Evolutionary conservation across 2,797 vertebrate species (phyloP).

Genomic region (Urophycis tenuis): DNA sequence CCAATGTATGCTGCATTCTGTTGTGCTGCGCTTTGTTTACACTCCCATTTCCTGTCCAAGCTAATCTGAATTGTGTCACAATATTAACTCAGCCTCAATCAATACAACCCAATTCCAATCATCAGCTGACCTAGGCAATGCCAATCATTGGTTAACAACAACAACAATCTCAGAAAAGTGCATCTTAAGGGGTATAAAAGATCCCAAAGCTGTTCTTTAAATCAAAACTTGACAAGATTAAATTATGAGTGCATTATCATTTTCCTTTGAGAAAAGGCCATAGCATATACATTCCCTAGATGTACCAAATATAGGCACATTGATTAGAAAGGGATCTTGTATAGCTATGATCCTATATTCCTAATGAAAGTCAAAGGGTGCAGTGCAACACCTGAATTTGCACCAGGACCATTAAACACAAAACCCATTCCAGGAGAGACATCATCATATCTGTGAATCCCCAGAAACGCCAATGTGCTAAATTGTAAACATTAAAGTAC

Average conservation of each 20-base stretch:
- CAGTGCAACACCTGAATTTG: background rate
- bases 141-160: background rate
- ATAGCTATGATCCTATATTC: background rate
- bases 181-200: background rate
- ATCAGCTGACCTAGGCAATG: background rate
- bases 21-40: background rate
- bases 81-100: background rate
- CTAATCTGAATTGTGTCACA: background rate
- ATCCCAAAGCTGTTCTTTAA: background rate
- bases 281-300: background rate
- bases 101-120: background rate
- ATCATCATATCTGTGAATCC: background rate
- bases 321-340: background rate
- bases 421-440: background rate
- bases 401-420: constrained; percentile 11
- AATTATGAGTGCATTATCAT: background rate
- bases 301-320: background rate
- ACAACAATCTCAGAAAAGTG: background rate
- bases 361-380: background rate
- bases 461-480: background rate
- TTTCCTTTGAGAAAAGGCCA: background rate
- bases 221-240: no score
- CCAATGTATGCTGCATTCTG: background rate
- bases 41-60: background rate
- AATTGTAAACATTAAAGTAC: background rate